These are phyloP conservation scores for Scotopteryx bipunctaria DNA, from an alignment of 2,888 invertebrate genomes.

Conservation along the genomic window DNA sequence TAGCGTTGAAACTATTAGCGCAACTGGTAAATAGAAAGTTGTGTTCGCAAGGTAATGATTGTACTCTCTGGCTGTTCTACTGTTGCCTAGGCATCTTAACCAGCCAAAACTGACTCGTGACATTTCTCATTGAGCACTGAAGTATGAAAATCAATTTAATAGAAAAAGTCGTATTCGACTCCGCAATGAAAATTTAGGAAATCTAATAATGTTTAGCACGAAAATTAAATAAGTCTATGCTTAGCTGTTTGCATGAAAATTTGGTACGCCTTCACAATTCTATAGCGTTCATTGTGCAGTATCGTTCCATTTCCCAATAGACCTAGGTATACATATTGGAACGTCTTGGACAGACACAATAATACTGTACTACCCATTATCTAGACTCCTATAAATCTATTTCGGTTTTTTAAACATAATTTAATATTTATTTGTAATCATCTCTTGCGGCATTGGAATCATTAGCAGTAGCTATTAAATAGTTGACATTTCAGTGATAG, in stretches of 20 bases:
- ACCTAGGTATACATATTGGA: no score
- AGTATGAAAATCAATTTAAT: neutral
- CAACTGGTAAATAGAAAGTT: constrained; percentile 61
- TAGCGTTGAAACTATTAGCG: constrained; percentile 61
- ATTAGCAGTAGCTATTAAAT: neutral
- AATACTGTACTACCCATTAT: no score
- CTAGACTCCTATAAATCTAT: no score
- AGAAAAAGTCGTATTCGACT: neutral
- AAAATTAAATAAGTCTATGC: no score
- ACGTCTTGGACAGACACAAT: no score
- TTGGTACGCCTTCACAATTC: no score
- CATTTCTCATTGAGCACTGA: neutral
- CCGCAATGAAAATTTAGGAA: neutral
- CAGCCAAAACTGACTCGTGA: neutral
- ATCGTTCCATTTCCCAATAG: no score
- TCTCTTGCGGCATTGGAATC: neutral
- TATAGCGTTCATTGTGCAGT: no score
- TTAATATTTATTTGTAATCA: neutral
- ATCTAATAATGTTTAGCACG: no score
- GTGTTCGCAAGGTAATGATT: constrained; percentile 40
- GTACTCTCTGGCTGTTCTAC: constrained; percentile 11
- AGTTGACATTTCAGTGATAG: constrained; percentile 40
- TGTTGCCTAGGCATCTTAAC: neutral
- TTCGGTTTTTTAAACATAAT: neutral
- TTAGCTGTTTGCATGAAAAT: no score